Base-by-base conservation (phyloP, 53 echinoderm and acorn worm genomes). In the Actinopyga echinites region DNA sequence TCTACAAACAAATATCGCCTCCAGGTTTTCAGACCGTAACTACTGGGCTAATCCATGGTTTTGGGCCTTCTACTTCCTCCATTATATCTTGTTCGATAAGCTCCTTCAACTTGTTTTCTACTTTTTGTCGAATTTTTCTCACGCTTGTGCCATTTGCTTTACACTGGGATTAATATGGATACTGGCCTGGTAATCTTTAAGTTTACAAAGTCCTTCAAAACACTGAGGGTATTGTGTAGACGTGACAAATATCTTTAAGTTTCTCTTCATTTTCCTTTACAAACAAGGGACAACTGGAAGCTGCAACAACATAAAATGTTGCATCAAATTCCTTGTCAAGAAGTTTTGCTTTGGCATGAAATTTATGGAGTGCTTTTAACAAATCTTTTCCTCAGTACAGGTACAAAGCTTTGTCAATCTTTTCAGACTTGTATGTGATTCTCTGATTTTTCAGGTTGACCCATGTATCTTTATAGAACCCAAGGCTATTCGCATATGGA, bases 101-200 rank as follows among this genome's bases (percentile, higher is more conserved):
- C 26, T 83, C 88, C 25, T 83, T 23, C 24, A 89, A 19, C 56
- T 84, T 89, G 24, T 79, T 53, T 34, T 84, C 89, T 21, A 84
- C 75, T 40, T 79, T 57, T 2, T 37, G 44, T 1, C 88, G 88
- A 32, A 83, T 83, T n/a, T 83, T 56, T 36, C 89, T 75, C 21
- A 65, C 74, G 33, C 80, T 69, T 89, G 89, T n/a, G 71, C 89
- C 8, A 89, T 71, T 25, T 69, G 85, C 21, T 45, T 44, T 17
- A 89, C 62, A 1, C 24, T 43, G 2, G 54, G 17, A 49, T 79
- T 43, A 12, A 82, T 56, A 28, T 84, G 57, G 2, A 89, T 43
- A 20, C 42, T 56, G 29, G 57, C 80, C 57, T 34, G 38, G 36
- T 84, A 36, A 8, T 57, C 71, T 24, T n/a, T 42, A 8, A 85